Base-by-base conservation (phyloP, 2,113 vertebrate species). In the Megaleporinus macrocephalus region DNA sequence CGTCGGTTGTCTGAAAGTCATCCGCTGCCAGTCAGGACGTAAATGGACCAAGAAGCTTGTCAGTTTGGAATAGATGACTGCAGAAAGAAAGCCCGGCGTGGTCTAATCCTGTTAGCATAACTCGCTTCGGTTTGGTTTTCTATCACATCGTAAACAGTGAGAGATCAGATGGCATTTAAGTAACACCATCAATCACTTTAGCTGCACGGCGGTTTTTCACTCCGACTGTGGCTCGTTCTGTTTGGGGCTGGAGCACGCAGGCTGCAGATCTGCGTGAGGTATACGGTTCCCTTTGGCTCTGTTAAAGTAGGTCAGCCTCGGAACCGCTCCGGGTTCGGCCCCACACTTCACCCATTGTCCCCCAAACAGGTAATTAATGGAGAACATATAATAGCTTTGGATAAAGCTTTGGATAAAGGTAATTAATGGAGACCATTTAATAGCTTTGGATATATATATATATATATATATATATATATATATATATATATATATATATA, bases 331-430 rank as follows among this genome's bases (percentile, higher is more conserved):
- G 33, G 16, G 49, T 36, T 55, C 26, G 9, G 79, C 29, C 36
- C 22, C 26, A 22, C n/a, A 22, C 65, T 53, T 12, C 41, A 65
- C 36, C 9, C 59, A 14, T 73, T 68, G 59, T 61, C 47, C 33
- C 11, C 44, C 24, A 13, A 55, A 57, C 79, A 77, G 73, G 57
- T 81, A 63, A 70, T 77, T 77, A 80, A 81, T 73, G 26, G 49
- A 44, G 29, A 72, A 2, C 29, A 22, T 65, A 53, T 73, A 78
- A 13, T 63, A 26, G 30, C 41, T 41, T 61, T 30, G 49, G n/a
- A n/a, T n/a, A n/a, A n/a, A n/a, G n/a, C n/a, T n/a, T n/a, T n/a
- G n/a, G n/a, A n/a, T n/a, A n/a, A n/a, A n/a, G n/a, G n/a, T n/a
- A n/a, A n/a, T n/a, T n/a, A n/a, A n/a, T n/a, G n/a, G n/a, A n/a